Evolutionary conservation across 2,797 vertebrate genomes (phyloP).

Genomic region (Thalassophryne amazonica): DNA sequence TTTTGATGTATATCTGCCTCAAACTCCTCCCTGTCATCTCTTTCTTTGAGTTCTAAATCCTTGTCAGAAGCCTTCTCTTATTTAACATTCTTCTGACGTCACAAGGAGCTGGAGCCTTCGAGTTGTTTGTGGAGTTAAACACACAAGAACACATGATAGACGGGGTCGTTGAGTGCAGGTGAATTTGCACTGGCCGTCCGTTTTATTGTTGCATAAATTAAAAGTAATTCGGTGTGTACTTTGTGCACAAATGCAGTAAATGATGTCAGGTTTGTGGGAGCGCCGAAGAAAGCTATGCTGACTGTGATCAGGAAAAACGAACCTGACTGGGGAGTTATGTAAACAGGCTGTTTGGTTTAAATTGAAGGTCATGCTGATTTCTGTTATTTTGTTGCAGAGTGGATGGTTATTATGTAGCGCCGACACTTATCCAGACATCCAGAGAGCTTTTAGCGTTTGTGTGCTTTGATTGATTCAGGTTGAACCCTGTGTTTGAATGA

Average conservation of each 20-base stretch:
- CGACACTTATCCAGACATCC: slow-evolving; percentile 32
- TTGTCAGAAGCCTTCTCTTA: too few species aligned
- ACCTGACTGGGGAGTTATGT: slow-evolving; percentile 27
- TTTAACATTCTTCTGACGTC: too few species aligned
- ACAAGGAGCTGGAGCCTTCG: too few species aligned
- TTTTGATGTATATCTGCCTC: too few species aligned
- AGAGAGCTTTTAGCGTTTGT: slow-evolving; percentile 33
- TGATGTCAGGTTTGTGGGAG: slow-evolving; percentile 7
- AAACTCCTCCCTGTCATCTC: too few species aligned
- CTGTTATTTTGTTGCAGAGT: slow-evolving; percentile 14
- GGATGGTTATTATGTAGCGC: slow-evolving; percentile 9
- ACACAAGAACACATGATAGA: too few species aligned
- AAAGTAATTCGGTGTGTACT: too few species aligned
- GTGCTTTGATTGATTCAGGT: slow-evolving; percentile 25
- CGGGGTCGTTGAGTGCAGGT: too few species aligned
- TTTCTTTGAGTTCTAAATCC: too few species aligned
- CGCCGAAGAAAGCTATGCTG: slow-evolving; percentile 9
- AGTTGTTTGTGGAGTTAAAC: too few species aligned
- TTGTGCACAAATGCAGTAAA: background rate
- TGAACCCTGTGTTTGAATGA: slow-evolving; percentile 4
- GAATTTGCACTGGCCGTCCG: too few species aligned
- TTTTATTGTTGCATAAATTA: too few species aligned
- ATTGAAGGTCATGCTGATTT: slow-evolving; percentile 37
- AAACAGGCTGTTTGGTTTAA: slow-evolving; percentile 46
- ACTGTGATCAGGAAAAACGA: slow-evolving; percentile 20